Percentiles rank a stretch among this genome's conserved stretches.
These are phyloP conservation scores for Eupristina koningsbergeri DNA, from an alignment of 1,140 invertebrate genomes.

Conservation along the genomic window DNA sequence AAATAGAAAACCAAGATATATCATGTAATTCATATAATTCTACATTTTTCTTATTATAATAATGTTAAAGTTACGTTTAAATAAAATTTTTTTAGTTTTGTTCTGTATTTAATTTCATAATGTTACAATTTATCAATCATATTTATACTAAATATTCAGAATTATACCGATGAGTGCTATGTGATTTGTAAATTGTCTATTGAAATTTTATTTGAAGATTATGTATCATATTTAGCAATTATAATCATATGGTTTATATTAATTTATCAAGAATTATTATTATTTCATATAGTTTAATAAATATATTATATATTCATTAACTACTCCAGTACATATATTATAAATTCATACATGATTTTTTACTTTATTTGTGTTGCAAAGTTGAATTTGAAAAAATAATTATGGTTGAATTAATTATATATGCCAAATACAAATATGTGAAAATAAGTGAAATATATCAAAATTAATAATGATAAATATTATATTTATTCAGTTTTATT, in stretches of 20 bases:
- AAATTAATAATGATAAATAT: no score
- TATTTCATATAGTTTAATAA: neutral
- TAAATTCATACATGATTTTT: neutral
- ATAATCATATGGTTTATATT: neutral
- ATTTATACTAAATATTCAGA: no score
- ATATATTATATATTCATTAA: neutral
- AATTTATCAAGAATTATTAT: neutral
- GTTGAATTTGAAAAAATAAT: neutral
- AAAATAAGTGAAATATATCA: no score
- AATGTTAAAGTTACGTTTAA: neutral
- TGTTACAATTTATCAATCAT: neutral
- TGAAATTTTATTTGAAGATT: neutral
- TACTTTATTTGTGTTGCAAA: neutral
- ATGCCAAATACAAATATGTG: neutral
- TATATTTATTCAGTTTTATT: no score
- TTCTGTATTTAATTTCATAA: neutral
- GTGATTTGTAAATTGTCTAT: neutral
- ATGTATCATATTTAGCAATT: conserved; percentile 14
- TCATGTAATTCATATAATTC: neutral
- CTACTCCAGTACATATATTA: neutral
- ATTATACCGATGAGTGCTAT: neutral
- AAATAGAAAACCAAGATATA: neutral
- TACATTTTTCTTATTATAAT: conserved; percentile 17
- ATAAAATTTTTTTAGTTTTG: conserved; percentile 5
- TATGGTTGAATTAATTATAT: neutral